Evolutionary conservation across 2,888 invertebrate species (phyloP).

Genomic region (Temnothorax rugatulus): DNA sequence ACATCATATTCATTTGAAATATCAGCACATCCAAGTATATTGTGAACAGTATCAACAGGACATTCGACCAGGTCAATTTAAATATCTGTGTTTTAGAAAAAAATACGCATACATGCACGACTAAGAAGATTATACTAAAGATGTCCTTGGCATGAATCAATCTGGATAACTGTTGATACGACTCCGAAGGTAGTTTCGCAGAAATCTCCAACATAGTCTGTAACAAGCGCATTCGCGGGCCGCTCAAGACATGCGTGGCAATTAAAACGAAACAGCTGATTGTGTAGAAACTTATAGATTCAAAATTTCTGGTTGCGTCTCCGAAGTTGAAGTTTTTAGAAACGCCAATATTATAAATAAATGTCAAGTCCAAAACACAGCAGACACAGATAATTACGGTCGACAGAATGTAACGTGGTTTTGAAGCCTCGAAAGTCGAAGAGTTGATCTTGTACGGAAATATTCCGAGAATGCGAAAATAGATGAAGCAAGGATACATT

Average conservation of each 20-base stretch:
- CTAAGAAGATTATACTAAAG: background rate
- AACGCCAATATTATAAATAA: background rate
- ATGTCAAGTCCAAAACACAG: background rate
- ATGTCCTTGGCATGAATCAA: background rate
- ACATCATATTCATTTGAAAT: background rate
- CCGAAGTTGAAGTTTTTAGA: background rate
- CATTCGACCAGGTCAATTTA: background rate
- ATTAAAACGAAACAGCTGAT: background rate
- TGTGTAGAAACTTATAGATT: background rate
- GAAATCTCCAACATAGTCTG: background rate
- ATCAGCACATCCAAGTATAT: background rate
- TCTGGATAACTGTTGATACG: background rate
- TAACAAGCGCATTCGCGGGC: background rate
- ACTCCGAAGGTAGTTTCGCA: background rate
- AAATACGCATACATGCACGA: background rate
- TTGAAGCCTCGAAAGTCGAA: background rate
- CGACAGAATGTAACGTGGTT: background rate
- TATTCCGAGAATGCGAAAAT: background rate
- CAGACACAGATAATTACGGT: background rate
- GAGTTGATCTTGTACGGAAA: background rate
- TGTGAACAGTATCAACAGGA: background rate
- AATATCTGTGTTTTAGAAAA: too few species aligned
- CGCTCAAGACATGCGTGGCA: background rate
- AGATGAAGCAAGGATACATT: background rate
- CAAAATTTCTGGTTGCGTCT: background rate